Base-by-base conservation (phyloP, 2,888 invertebrate genomes). In the Mechanitis mazaeus region DNA sequence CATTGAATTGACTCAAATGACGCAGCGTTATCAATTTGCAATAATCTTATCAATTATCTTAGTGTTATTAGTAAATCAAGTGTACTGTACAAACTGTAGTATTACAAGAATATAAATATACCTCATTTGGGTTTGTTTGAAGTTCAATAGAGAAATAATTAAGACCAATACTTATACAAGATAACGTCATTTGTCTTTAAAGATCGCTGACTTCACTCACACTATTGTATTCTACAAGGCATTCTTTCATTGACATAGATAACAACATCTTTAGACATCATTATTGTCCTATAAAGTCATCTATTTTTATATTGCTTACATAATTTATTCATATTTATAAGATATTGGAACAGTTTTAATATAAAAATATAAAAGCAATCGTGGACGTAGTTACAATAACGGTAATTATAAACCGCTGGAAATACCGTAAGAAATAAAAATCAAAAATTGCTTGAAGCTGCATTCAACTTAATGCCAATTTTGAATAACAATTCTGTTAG, bases 341-440 rank as follows among this genome's bases (percentile, higher is more conserved):
- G 47, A 61, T 42, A 11, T 11, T 12, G 45, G 45, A 56, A 56
- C 61, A 58, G 58, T 58, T 45, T 63, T 63, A 55, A 59, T 56
- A 60, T 60, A 45, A 70, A 63, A 70, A 69, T 64, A 67, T 63
- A 58, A 64, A 65, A 67, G 56, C 50, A 11, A 31, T 28, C 63
- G 66, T 61, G 64, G 65, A 63, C 68, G 77, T 81, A 82, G 82
- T 83, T 80, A 84, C 79, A 76, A 76, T 86, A 87, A 86, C 88
- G 83, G 88, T 80, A 66, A 70, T 72, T 61, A 67, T 74, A 78
- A 77, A 83, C 86, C 84, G 87, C 83, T 85, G 84, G 80, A 72
- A 78, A 84, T 87, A 87, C 88, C 86, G 87, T 87, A 83, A 77
- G 78, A 72, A 75, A 76, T 74, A 75, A 77, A 77, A 78, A 77